A percentile compares a stretch with the other conserved stretches of the same genome.
These are phyloP conservation scores for Sakesphorus luctuosus DNA, from an alignment of 2,113 vertebrate species.

Conservation along the genomic window DNA sequence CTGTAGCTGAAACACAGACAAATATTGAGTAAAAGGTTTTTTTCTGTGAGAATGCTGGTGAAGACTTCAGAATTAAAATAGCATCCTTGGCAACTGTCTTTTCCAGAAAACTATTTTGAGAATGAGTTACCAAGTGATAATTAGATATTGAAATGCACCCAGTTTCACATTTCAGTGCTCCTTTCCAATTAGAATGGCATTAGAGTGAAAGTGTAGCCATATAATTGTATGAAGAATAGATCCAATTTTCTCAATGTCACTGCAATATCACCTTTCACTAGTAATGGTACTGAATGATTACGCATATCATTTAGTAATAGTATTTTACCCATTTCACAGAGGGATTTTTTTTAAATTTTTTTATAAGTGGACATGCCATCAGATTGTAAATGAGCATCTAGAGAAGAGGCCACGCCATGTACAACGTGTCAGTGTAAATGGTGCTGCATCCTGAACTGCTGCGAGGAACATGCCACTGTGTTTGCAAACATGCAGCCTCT, in stretches of 20 bases:
- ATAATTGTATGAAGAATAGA: slow-evolving; percentile 86
- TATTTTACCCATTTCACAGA: slow-evolving; percentile 76
- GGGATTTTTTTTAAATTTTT: slow-evolving; percentile 27
- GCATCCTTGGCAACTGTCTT: slow-evolving; percentile 68
- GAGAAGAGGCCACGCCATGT: slow-evolving; percentile 18
- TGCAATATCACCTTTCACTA: slow-evolving; percentile 81
- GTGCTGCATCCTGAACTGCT: slow-evolving; percentile 39
- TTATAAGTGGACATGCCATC: slow-evolving; percentile 67
- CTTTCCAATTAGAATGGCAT: slow-evolving; percentile 84
- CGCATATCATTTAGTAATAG: slow-evolving; percentile 83
- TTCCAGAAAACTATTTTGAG: slow-evolving; percentile 76
- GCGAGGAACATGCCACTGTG: background rate
- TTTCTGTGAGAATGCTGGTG: background rate
- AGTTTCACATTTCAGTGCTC: slow-evolving; percentile 82
- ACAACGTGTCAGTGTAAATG: slow-evolving; percentile 39
- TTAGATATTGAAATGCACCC: slow-evolving; percentile 77
- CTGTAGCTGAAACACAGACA: slow-evolving; percentile 1
- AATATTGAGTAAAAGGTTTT: slow-evolving; percentile 11
- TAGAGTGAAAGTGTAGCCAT: slow-evolving; percentile 77
- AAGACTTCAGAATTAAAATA: slow-evolving; percentile 63
- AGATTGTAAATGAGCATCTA: slow-evolving; percentile 72
- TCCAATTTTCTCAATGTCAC: slow-evolving; percentile 87
- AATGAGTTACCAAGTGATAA: slow-evolving; percentile 76
- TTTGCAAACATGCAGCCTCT: slow-evolving; percentile 29
- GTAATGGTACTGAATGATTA: slow-evolving; percentile 81